Evolutionary conservation across 2,113 vertebrate genomes (phyloP), one percentile per base, ranked within the genome.

Genomic region (Pelmatolapia mariae): DNA sequence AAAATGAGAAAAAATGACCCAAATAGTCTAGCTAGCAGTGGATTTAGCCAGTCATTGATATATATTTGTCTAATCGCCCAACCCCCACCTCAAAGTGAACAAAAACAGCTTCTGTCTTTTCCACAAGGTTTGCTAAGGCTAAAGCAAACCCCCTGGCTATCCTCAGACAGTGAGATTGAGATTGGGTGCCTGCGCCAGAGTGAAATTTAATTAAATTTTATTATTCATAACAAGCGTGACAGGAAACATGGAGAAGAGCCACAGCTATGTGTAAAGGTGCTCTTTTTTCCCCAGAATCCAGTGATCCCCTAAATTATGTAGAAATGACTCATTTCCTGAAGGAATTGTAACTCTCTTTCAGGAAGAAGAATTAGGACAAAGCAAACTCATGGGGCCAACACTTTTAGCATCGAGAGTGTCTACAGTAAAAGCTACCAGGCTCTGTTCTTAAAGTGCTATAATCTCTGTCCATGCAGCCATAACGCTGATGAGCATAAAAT

Each of bases 191-290:
- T 80, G 22, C 4, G 6, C 81, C 63, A 9, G 52, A 52, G 45
- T 81, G 31, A 81, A 71, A 86, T 90, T 24, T 71, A 82, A 85
- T 89, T 56, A 45, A 54, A 82, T 68, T 40, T 31, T 81, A 15
- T 50, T 85, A 45, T 83, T 87, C 54, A 29, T 89, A 87, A 68
- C 73, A 85, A 87, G 59, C 61, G 22, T 85, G 84, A 91, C 82
- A 89, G 78, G 71, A 79, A 89, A 84, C 54, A 57, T 88, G 78
- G 82, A 91, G 53, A 83, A 61, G 10, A 79, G 82, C 76, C 54
- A 86, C 26, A 2, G 43, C 80, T 86, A 7, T 82, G 53, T 53
- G 54, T 63, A 90, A 45, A 89, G 71, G 78, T 66, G 85, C 43
- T 83, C 63, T 33, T 83, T 79, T 47, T 3, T 71, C 52, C 43